Base-by-base conservation (phyloP, 2,113 vertebrate genomes). In the Trichechus manatus region DNA sequence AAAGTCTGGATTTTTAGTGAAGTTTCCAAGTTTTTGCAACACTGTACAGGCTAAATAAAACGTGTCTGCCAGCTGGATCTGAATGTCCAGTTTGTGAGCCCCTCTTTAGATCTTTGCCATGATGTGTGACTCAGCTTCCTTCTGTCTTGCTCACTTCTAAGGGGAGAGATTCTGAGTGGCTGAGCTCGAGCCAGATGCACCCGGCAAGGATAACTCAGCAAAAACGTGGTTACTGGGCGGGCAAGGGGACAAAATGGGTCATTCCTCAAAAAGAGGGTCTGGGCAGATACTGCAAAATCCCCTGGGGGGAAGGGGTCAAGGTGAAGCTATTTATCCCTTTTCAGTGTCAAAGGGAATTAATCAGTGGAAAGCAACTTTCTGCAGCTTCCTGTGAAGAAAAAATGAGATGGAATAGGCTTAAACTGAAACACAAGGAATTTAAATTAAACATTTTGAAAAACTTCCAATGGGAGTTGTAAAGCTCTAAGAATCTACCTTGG, bases 371-470 rank as follows among this genome's bases (percentile, higher is more conserved):
- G 1, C 61, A 42, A 36, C 75, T 91, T 56, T 53, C 17, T 19
- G 42, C 4, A n/a, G 86, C 75, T 96, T 93, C 70, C 20, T 5
- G 61, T 64, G 56, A 75, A 31, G 47, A 25, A 91, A 94, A 25
- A 47, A 56, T 9, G 8, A 80, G 92, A 80, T 44, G 80, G 84
- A 50, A 80, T 11, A 36, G 82, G 23, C n/a, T 79, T 74, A 17
- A 56, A 20, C 29, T 59, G 70, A 20, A 91, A 42, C 72, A 47
- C 7, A 47, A 70, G 61, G 50, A 93, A 91, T 79, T 93, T 84
- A 93, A 91, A 82, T 86, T 20, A 81, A 50, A 68, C 29, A 4
- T 78, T 90, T 88, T 47, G 33, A 79, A 22, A 87, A 93, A 63
- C 22, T 94, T 92, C 36, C 68, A 56, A 25, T 10, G 39, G 85